phyloP scores from a whole-genome alignment of 2,797 vertebrate genomes.

The Argentina silus region DNA sequence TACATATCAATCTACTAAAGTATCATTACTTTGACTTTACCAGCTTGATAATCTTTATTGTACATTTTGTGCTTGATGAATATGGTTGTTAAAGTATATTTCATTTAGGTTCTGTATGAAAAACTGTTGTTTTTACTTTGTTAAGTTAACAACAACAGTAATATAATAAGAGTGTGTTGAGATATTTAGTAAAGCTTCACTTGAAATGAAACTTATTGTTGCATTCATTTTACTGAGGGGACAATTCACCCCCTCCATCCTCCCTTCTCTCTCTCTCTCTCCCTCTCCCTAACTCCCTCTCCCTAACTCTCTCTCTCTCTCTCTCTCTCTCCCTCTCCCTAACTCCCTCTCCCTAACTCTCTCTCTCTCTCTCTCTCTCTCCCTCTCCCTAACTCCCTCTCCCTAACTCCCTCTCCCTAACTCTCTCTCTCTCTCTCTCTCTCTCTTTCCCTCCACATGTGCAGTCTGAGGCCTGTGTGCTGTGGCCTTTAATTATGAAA shows the following conservation, averaged over 20 bases:
- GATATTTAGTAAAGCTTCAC: not conserved
- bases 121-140: not conserved
- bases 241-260: not conserved
- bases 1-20: not conserved
- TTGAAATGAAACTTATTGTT: not conserved
- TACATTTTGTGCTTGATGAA: not conserved
- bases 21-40: not conserved
- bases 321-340: not conserved
- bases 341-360: not conserved
- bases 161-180: not conserved
- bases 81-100: not conserved
- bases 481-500: constrained; percentile 67
- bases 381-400: constrained; percentile 13
- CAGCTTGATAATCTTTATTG: not conserved
- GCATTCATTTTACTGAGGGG: not conserved
- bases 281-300: constrained; percentile 2
- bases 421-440: constrained; percentile 17
- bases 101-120: not conserved
- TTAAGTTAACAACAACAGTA: not conserved
- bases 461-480: constrained; percentile 48
- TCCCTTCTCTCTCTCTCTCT: not conserved
- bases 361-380: constrained; percentile 16
- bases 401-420: constrained; percentile 16
- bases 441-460: constrained; percentile 46
- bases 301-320: too few species aligned